phyloP scores from a whole-genome alignment of 2,888 invertebrate species.

The Tenodera sinensis region DNA sequence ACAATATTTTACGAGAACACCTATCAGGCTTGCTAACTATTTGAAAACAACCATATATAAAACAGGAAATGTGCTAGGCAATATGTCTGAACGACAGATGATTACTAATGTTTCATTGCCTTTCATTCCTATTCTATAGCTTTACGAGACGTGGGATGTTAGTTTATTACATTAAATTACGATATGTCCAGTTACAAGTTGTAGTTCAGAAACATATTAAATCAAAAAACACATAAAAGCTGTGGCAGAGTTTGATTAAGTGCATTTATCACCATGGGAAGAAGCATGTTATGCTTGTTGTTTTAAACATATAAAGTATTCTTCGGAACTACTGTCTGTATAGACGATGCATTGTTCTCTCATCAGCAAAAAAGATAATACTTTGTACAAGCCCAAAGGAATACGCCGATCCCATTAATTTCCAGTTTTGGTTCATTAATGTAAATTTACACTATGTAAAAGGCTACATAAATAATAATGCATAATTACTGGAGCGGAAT shows the following conservation, averaged over 20 bases:
- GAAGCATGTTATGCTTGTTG: not conserved
- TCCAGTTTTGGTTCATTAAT: no score
- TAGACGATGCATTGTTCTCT: not conserved
- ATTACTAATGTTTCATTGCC: not conserved
- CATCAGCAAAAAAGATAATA: not conserved
- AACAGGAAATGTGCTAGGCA: not conserved
- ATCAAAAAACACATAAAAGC: not conserved
- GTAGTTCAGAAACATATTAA: not conserved
- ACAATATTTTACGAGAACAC: not conserved
- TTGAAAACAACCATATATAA: not conserved
- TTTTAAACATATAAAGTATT: not conserved
- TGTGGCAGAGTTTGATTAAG: not conserved
- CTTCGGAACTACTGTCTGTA: not conserved
- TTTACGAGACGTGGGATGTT: not conserved
- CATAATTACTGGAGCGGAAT: no score
- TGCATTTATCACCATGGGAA: not conserved
- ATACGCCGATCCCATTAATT: no score
- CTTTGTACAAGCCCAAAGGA: no score
- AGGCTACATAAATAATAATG: no score
- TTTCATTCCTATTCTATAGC: not conserved
- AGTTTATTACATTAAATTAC: not conserved
- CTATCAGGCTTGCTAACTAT: not conserved
- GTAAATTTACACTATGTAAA: no score
- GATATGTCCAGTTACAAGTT: not conserved
- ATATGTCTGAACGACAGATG: not conserved